Conservation (phyloP, 2,113 vertebrate species). For the Serinus canaria region DNA sequence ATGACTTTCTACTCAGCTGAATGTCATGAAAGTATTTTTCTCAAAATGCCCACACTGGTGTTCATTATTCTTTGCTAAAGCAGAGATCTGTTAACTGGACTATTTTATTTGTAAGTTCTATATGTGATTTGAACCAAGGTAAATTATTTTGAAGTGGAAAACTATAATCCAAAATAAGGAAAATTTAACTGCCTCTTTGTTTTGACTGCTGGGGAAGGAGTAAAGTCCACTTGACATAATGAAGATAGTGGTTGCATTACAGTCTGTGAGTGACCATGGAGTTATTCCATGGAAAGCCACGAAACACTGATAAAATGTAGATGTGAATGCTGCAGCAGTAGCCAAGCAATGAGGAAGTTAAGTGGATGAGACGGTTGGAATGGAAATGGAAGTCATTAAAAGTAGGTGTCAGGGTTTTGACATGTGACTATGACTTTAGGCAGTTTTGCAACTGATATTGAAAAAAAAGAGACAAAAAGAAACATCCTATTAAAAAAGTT, state of each 20-base stretch:
- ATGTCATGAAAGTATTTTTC: neutral
- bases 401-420: neutral
- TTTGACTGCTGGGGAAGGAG: neutral
- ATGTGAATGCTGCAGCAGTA: neutral
- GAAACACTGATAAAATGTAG: neutral
- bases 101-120: neutral
- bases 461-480: neutral
- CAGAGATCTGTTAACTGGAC: neutral
- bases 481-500: neutral
- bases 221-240: neutral
- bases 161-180: neutral
- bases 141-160: neutral
- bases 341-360: neutral
- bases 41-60: neutral
- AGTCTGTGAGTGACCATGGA: neutral
- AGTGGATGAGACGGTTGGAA: neutral
- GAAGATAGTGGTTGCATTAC: neutral
- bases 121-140: neutral
- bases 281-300: neutral
- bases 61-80: neutral
- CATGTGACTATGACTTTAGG: neutral
- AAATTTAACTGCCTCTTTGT: neutral
- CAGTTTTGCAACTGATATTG: neutral
- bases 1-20: neutral
- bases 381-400: conserved; percentile 20